phyloP scores from a whole-genome alignment of 2,797 vertebrate genomes.

The Echeneis naucrates region DNA sequence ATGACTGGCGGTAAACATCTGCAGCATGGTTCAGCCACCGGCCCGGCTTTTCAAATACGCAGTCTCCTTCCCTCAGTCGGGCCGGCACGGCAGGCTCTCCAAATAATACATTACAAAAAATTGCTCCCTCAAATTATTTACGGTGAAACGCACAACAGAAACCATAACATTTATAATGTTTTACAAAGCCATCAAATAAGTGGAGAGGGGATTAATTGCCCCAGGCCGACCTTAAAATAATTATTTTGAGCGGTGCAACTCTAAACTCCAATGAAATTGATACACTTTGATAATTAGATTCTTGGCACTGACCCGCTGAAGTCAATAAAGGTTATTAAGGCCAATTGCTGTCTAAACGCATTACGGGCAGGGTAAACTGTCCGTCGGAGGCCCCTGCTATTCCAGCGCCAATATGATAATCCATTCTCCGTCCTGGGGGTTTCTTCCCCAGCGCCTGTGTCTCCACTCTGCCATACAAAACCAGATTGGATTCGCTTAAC shows the following conservation, averaged over 20 bases:
- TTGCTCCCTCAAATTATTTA: conserved; percentile 77
- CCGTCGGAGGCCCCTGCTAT: conserved; percentile 87
- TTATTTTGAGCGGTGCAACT: conserved; percentile 89
- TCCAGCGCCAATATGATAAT: conserved; percentile 89
- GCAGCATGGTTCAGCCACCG: conserved; percentile 55
- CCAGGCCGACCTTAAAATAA: conserved; percentile 89
- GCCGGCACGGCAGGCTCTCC: conserved; percentile 37
- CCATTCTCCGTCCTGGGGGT: conserved; percentile 86
- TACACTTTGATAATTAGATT: conserved; percentile 95
- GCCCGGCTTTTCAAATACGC: conserved; percentile 51
- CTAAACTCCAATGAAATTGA: conserved; percentile 91
- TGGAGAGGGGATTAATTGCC: conserved; percentile 90
- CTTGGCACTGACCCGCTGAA: conserved; percentile 91
- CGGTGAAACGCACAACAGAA: conserved; percentile 76
- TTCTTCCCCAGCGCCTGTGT: conserved; percentile 82
- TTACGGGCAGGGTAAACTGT: conserved; percentile 86
- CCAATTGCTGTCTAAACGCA: conserved; percentile 91
- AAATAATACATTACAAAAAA: conserved; percentile 61
- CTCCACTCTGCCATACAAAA: conserved; percentile 90
- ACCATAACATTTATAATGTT: conserved; percentile 87
- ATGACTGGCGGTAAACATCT: conserved; percentile 73
- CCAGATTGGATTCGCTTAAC: conserved; percentile 92
- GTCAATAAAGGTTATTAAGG: conserved; percentile 96
- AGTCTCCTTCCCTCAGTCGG: conserved; percentile 40
- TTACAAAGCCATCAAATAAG: conserved; percentile 91